Base-by-base conservation (phyloP, 2,113 vertebrate genomes). In the Amphiprion percula region DNA sequence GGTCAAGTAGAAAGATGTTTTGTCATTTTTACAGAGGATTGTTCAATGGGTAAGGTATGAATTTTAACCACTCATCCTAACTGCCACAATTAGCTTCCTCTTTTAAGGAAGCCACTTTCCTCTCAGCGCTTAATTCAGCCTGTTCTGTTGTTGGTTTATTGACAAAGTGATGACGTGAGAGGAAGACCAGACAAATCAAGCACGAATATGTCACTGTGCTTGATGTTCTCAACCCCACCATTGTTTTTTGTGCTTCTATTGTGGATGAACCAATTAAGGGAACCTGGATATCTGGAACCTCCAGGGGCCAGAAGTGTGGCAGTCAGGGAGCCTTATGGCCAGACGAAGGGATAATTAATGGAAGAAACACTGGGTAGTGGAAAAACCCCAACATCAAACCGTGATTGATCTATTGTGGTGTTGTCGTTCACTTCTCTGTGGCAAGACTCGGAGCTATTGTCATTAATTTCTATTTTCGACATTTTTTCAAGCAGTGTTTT, bases 181-280 rank as follows among this genome's bases (percentile, higher is more conserved):
- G 63, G 41, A 63, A 81, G 49, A 85, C 67, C 75, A 68, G 79
- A 55, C 85, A 85, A 89, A 93, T 91, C 83, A 49, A 79, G 82
- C 76, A 74, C 80, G 88, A 89, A 93, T 90, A 87, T 86, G 90
- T 83, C 80, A 80, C 79, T 80, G 80, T 82, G 77, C 84, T 85
- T 86, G 88, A 91, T 93, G 87, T 82, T 81, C 80, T 86, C 59
- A 86, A 78, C 68, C 68, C 23, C 9, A 8, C 69, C 65, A 52
- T 87, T 80, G 80, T 74, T 80, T 88, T 84, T 85, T 71, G 24
- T 64, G 78, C 62, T 76, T 67, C 70, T 85, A 64, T 80, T 55
- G 73, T 55, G 69, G 79, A 59, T 77, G 74, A 88, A 83, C 90
- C 88, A 93, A 94, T 95, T 94, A 94, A 75, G 68, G 62, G 55